Evolutionary conservation across 2,888 invertebrate species (phyloP).

Genomic region (Lepidonotus clava): DNA sequence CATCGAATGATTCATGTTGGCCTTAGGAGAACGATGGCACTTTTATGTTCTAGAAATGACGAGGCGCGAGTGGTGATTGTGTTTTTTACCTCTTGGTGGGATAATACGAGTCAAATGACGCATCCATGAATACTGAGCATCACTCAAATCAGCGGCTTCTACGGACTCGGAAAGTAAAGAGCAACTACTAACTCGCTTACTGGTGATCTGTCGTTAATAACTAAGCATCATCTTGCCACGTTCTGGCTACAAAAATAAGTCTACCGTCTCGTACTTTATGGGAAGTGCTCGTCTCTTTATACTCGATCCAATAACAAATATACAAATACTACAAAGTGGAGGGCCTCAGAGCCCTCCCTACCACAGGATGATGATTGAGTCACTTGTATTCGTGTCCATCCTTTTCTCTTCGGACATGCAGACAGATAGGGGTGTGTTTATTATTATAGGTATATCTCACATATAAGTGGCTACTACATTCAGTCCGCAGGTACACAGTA

Average conservation of each 20-base stretch:
- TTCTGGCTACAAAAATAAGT: slow-evolving; percentile 51
- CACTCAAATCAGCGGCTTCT: neutral
- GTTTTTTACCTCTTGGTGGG: slow-evolving; percentile 33
- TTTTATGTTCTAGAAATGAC: neutral
- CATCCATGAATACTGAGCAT: neutral
- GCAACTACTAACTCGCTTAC: slow-evolving; percentile 17
- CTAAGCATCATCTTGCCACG: slow-evolving; percentile 2
- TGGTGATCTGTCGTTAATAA: neutral
- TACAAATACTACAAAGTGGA: slow-evolving; percentile 29
- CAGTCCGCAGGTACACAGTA: no score
- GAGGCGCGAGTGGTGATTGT: slow-evolving; percentile 7
- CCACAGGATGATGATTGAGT: slow-evolving; percentile 10
- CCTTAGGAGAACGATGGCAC: slow-evolving; percentile 4
- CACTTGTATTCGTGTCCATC: no score
- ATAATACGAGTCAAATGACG: neutral
- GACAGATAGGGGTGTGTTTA: neutral
- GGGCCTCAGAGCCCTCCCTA: neutral
- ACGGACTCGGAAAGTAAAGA: no score
- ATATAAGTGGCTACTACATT: neutral
- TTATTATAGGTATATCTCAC: slow-evolving; percentile 43
- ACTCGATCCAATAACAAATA: no score
- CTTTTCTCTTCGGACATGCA: slow-evolving; percentile 13
- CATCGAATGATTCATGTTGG: neutral
- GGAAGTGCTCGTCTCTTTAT: neutral
- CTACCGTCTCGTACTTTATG: neutral